Percentiles rank a stretch among this genome's conserved stretches.
phyloP scores from a whole-genome alignment of 1,140 invertebrate genomes.

The Zaprionus vittiger region DNA sequence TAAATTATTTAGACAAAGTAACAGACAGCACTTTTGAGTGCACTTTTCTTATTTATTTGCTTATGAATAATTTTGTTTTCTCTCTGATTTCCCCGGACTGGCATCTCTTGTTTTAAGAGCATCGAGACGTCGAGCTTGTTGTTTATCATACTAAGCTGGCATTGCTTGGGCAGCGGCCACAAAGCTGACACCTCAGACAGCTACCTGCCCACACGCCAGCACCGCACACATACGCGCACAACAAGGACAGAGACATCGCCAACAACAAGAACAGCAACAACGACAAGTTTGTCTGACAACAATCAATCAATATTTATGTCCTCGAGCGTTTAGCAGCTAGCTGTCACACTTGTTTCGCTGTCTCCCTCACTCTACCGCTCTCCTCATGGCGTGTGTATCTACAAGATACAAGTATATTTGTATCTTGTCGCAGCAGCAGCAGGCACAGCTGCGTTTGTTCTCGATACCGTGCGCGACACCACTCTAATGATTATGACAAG shows the following conservation, averaged over 20 bases:
- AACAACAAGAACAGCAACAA: constrained; percentile 22
- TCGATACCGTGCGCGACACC: constrained; percentile 38
- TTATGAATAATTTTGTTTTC: neutral
- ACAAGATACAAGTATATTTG: constrained; percentile 42
- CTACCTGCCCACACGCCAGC: constrained; percentile 32
- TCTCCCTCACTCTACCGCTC: neutral
- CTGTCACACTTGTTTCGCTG: constrained; percentile 50
- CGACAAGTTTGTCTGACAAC: constrained; percentile 64
- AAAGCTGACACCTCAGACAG: constrained; percentile 69
- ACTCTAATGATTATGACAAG: constrained; percentile 80
- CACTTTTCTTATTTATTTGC: neutral
- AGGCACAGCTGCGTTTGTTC: constrained; percentile 43
- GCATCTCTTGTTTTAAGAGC: constrained; percentile 11
- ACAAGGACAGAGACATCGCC: constrained; percentile 19
- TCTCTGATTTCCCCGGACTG: neutral
- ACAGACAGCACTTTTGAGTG: neutral
- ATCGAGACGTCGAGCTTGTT: constrained; percentile 12
- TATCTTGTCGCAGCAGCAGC: constrained; percentile 14
- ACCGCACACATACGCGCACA: constrained; percentile 1
- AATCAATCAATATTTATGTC: constrained; percentile 81
- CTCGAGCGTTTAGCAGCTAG: constrained; percentile 60
- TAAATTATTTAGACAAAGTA: neutral
- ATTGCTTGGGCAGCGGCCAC: constrained; percentile 57
- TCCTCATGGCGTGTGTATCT: constrained; percentile 10
- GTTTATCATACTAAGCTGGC: constrained; percentile 9